These are phyloP conservation scores for Idaea dimidiata DNA, from an alignment of 2,888 invertebrate species.

Conservation along the genomic window DNA sequence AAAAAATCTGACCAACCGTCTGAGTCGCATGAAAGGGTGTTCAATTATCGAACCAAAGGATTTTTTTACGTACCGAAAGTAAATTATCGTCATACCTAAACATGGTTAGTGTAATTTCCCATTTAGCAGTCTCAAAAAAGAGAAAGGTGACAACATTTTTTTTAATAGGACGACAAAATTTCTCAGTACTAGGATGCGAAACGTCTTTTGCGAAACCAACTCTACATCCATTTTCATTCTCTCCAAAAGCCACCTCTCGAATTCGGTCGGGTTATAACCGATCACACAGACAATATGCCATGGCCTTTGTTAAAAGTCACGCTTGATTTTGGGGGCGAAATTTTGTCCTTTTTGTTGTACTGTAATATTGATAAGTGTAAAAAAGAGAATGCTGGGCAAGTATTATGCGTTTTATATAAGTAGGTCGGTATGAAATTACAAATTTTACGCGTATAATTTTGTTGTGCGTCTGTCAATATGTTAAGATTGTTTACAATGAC, in stretches of 20 bases:
- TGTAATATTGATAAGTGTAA: conserved; percentile 69
- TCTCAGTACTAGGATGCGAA: conserved; percentile 8
- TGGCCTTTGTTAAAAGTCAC: conserved; percentile 76
- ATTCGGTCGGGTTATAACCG: conserved; percentile 51
- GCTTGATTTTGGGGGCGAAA: conserved; percentile 72
- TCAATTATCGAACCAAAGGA: no score
- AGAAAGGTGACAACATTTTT: no score
- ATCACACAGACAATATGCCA: conserved; percentile 58
- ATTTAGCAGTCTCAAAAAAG: no score
- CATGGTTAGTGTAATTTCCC: no score
- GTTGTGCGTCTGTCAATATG: conserved; percentile 33
- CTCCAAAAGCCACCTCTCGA: conserved; percentile 22
- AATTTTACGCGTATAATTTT: conserved; percentile 26
- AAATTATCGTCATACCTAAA: no score
- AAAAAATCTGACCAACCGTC: no score
- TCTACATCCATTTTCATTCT: neutral
- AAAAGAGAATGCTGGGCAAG: conserved; percentile 31
- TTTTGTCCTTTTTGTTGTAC: conserved; percentile 77
- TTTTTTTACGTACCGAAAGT: no score
- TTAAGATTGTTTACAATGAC: conserved; percentile 24
- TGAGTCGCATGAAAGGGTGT: no score
- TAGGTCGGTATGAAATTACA: conserved; percentile 5
- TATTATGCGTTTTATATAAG: neutral
- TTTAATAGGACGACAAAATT: no score
- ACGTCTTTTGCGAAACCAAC: conserved; percentile 11